Percentiles rank a stretch among this genome's conserved stretches.
These are phyloP conservation scores for Sarcophaga variegata DNA, from an alignment of 2,888 invertebrate genomes.

Conservation along the genomic window DNA sequence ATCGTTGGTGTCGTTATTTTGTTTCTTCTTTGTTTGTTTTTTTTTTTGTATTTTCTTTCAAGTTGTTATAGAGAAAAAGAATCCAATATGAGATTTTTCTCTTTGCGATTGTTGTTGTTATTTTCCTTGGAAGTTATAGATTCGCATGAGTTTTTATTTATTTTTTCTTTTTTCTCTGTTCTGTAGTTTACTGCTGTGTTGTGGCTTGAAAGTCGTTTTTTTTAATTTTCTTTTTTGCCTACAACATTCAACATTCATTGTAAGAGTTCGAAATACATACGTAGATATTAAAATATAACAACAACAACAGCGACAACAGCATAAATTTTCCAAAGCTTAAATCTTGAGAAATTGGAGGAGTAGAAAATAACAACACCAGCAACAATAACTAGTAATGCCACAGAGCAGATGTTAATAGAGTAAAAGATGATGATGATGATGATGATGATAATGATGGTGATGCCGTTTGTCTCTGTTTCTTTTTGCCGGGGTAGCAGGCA, in stretches of 20 bases:
- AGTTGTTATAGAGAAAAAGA: conserved; percentile 64
- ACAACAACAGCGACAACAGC: conserved; percentile 22
- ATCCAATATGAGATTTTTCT: conserved; percentile 50
- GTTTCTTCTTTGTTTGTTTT: neutral
- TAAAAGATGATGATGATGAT: conserved; percentile 36
- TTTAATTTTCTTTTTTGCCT: conserved; percentile 40
- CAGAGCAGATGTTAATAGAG: conserved; percentile 59
- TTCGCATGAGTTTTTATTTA: conserved; percentile 62
- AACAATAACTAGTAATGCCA: conserved; percentile 34
- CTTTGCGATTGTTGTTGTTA: conserved; percentile 14
- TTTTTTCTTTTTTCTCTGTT: too few relatives aligned
- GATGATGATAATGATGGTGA: neutral
- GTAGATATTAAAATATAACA: conserved; percentile 49
- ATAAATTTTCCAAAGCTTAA: conserved; percentile 52
- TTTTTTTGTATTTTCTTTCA: conserved; percentile 42
- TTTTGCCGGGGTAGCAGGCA: too few relatives aligned
- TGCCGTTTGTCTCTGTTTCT: neutral
- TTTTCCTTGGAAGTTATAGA: conserved; percentile 53
- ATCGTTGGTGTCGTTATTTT: neutral
- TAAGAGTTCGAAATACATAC: conserved; percentile 40
- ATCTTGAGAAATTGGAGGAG: conserved; percentile 69
- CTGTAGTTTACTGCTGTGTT: neutral
- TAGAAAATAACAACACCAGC: conserved; percentile 57
- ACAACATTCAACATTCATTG: conserved; percentile 53
- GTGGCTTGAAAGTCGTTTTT: conserved; percentile 30